phyloP scores from a whole-genome alignment of 2,113 vertebrate genomes.

The Cichladusa arquata region DNA sequence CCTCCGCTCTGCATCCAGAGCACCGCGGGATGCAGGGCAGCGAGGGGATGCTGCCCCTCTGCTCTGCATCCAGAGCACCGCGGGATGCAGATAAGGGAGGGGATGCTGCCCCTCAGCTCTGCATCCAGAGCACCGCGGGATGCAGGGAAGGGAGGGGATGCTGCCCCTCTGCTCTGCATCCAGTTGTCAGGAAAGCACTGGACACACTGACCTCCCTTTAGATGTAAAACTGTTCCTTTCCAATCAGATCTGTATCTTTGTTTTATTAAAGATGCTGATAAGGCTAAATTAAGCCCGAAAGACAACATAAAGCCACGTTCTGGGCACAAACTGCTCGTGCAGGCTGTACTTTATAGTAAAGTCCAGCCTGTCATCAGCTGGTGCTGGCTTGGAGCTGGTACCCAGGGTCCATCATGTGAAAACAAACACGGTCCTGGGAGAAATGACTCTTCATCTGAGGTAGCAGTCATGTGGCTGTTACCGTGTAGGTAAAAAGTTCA shows the following conservation, averaged over 20 bases:
- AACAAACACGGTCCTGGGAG: fast-evolving
- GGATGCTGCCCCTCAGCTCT: too few species aligned
- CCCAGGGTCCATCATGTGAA: neutral
- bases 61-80: too few species aligned
- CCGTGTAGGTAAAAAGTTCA: neutral
- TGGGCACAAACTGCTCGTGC: neutral
- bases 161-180: too few species aligned
- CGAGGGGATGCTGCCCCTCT: too few species aligned
- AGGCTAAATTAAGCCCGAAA: neutral
- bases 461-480: neutral
- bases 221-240: neutral
- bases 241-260: neutral
- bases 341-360: neutral
- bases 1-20: too few species aligned
- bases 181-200: neutral
- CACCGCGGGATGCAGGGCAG: too few species aligned
- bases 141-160: neutral
- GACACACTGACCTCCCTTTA: fast-evolving
- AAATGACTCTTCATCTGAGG: neutral
- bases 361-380: neutral
- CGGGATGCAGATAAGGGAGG: too few species aligned
- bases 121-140: too few species aligned
- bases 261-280: neutral
- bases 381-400: neutral
- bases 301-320: fast-evolving